These are phyloP conservation scores for Nasonia longicornis DNA, from an alignment of 1,140 invertebrate species.

Conservation along the genomic window DNA sequence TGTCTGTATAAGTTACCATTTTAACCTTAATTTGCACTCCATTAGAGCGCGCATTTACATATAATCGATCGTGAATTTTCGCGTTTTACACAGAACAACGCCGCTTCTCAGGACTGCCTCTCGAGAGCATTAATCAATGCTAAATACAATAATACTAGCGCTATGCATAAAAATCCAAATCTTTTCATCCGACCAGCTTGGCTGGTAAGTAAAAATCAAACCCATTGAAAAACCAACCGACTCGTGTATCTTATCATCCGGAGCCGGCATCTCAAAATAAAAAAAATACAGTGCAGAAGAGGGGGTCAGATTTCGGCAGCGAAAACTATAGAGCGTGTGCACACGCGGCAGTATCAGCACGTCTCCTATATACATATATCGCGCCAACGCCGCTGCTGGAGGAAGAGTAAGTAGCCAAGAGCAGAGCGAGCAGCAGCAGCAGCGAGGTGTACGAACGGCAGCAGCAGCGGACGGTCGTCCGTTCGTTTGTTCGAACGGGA, in stretches of 20 bases:
- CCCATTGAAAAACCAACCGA: not conserved
- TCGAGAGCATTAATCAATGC: too few species aligned
- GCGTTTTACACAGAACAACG: too few species aligned
- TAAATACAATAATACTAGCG: too few species aligned
- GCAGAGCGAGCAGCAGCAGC: constrained; percentile 29
- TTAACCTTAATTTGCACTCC: too few species aligned
- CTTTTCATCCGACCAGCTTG: not conserved
- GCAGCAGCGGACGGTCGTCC: constrained; percentile 38
- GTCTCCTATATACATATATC: not conserved
- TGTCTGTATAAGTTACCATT: too few species aligned
- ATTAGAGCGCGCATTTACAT: too few species aligned
- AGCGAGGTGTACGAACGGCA: constrained; percentile 21
- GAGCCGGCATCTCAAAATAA: not conserved
- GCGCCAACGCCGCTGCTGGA: constrained; percentile 18
- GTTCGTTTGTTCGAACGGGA: constrained; percentile 44
- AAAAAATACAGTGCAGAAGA: not conserved
- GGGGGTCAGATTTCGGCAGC: constrained; percentile 41
- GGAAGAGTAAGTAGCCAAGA: constrained; percentile 18
- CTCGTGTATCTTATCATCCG: not conserved
- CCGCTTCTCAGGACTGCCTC: not conserved
- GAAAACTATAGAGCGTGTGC: not conserved
- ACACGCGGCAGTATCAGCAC: not conserved
- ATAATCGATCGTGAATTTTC: too few species aligned
- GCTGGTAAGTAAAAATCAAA: not conserved
- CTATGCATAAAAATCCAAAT: too few species aligned